Base-by-base conservation (phyloP, 2,797 vertebrate genomes). In the Neosilurus hyrtlii region DNA sequence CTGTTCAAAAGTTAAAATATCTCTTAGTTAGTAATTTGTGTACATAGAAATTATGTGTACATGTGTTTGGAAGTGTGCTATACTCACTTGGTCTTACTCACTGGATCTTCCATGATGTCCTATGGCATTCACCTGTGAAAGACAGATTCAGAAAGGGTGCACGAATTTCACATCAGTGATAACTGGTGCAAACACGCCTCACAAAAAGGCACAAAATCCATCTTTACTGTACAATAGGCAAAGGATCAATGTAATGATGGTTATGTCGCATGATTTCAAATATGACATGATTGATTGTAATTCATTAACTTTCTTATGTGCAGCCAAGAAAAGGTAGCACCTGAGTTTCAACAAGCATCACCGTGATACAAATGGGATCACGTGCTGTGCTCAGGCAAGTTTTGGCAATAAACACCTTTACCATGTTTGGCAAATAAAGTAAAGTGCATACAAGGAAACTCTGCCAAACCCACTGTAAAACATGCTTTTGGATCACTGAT, bases 11-110 rank as follows among this genome's bases (percentile, higher is more conserved):
- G 52, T 67, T 43, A 67, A 83, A 57, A 86, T 51, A 81, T 30
- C 59, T 35, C 59, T 56, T 59, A 83, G 83, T 92, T 90, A 92
- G 91, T 82, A 86, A 93, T 92, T 91, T 80, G 75, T 86, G 67
- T 52, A 74, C 74, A 82, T 84, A 87, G 88, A 90, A 71, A 26
- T 68, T 8, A 79, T 49, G 71, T 85, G 61, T 30, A 30, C 18
- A 9, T 79, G 18, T 54, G 70, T 66, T 37, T 71, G 1, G 63
- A 62, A 54, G 9, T 43, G n/a, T 37, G 26, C 4, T 2, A 81
- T 59, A 91, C 94, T 94, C 85, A 95, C 94, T 94, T 94, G 88
- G 89, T 82, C 88, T 57, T 80, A 80, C 86, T 91, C 37, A 82
- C 82, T 72, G 20, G 87, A 90, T 91, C 79, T 91, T 89, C 92